Evolutionary conservation across 2,797 vertebrate genomes (phyloP).

Genomic region (Podarcis siculus): DNA sequence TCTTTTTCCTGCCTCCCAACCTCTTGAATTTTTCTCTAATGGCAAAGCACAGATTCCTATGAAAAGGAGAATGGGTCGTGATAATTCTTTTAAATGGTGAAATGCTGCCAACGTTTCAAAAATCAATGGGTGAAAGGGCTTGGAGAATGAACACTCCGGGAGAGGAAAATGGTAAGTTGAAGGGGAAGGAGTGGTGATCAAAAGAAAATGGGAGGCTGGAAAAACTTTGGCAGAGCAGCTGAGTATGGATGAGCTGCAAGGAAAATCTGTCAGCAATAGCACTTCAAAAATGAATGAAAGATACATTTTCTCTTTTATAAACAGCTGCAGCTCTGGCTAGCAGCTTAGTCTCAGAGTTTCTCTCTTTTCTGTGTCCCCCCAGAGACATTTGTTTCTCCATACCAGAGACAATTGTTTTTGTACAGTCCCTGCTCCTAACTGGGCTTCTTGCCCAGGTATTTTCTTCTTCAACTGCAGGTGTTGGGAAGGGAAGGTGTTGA

Average conservation of each 20-base stretch:
- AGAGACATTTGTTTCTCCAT: constrained; percentile 14
- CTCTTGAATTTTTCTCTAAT: not conserved
- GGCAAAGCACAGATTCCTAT: not conserved
- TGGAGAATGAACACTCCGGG: not conserved
- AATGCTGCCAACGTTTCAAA: constrained; percentile 7
- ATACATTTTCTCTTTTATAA: constrained; percentile 24
- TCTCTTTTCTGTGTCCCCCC: constrained; percentile 24
- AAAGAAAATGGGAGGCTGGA: not conserved
- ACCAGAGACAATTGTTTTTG: not conserved
- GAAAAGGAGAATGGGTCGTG: not conserved
- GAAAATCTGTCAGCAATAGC: constrained; percentile 8
- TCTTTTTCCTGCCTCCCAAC: not conserved
- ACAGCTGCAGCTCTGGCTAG: constrained; percentile 19
- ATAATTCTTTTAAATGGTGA: not conserved
- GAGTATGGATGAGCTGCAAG: constrained; percentile 6
- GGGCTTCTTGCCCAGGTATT: not conserved
- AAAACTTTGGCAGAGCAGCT: constrained; percentile 10
- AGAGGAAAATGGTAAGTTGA: not conserved
- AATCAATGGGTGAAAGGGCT: not conserved
- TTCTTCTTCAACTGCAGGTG: not conserved
- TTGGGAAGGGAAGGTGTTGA: not conserved
- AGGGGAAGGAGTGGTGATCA: not conserved
- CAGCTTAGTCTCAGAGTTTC: not conserved
- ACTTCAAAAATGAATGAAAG: not conserved
- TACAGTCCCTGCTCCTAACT: not conserved